Percentiles rank a stretch among this genome's conserved stretches.
These are phyloP conservation scores for Zenarchopterus dispar DNA, from an alignment of 2,797 vertebrate genomes.

Conservation along the genomic window DNA sequence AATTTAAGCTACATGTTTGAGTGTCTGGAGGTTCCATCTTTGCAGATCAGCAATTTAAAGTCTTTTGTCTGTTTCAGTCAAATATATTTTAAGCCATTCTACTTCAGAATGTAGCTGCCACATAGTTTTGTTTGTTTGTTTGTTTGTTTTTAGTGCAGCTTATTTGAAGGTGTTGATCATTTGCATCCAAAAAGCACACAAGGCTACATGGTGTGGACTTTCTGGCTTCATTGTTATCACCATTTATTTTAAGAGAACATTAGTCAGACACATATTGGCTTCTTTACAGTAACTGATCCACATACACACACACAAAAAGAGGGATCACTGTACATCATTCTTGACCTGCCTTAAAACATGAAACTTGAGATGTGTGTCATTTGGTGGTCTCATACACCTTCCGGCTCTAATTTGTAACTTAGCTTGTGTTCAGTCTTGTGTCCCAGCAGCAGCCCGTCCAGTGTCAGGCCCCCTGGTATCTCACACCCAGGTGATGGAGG, in stretches of 20 bases:
- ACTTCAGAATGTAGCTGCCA: no score
- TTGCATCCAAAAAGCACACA: no score
- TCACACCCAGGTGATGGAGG: slow-evolving; percentile 82
- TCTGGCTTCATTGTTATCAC: slow-evolving; percentile 52
- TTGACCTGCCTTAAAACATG: neutral
- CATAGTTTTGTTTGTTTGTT: no score
- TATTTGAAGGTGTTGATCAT: no score
- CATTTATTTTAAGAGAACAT: slow-evolving; percentile 32
- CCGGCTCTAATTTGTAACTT: slow-evolving; percentile 4
- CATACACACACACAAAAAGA: neutral
- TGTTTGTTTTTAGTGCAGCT: no score
- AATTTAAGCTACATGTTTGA: no score
- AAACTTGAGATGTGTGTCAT: neutral
- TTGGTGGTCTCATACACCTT: neutral
- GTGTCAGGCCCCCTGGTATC: slow-evolving; percentile 55
- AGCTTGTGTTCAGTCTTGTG: slow-evolving; percentile 8
- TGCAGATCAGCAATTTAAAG: no score
- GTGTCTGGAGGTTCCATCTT: no score
- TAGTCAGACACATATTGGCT: slow-evolving; percentile 38
- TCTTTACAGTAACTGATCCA: neutral
- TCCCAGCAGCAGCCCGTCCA: slow-evolving; percentile 25
- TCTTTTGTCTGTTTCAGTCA: no score
- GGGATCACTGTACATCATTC: neutral
- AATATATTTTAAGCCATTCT: no score
- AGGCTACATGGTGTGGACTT: slow-evolving; percentile 26